A percentile compares a stretch with the other conserved stretches of the same genome.
Conservation (phyloP, 2,797 vertebrate genomes). For the Mus minutoides region DNA sequence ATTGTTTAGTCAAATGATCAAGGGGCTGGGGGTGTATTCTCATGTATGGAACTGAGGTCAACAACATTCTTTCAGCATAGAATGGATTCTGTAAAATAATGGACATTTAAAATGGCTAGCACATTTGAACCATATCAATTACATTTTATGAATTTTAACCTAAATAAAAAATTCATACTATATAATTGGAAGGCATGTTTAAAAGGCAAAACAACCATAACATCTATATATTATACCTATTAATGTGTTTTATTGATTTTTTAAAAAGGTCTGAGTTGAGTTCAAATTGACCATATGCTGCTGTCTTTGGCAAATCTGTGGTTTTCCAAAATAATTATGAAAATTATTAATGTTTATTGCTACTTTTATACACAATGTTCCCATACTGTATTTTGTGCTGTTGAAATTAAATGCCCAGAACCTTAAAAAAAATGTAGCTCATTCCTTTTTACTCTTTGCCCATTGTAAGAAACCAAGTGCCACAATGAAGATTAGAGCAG, state of each 20-base stretch:
- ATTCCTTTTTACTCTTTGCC: slow-evolving; percentile 61
- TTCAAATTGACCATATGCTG: slow-evolving; percentile 70
- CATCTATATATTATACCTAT: slow-evolving; percentile 62
- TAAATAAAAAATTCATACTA: slow-evolving; percentile 71
- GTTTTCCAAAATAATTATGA: slow-evolving; percentile 75
- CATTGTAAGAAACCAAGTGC: slow-evolving; percentile 62
- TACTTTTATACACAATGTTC: slow-evolving; percentile 63
- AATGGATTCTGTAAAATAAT: slow-evolving; percentile 62
- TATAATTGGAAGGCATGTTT: slow-evolving; percentile 60
- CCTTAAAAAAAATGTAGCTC: slow-evolving; percentile 55
- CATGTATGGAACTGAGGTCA: slow-evolving; percentile 25
- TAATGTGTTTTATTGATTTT: slow-evolving; percentile 68
- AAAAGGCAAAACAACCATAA: slow-evolving; percentile 45
- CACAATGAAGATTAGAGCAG: background rate
- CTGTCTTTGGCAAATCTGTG: slow-evolving; percentile 73
- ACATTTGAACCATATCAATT: slow-evolving; percentile 62
- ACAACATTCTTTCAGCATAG: background rate
- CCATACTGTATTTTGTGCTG: slow-evolving; percentile 58
- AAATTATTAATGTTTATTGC: slow-evolving; percentile 74
- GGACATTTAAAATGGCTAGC: slow-evolving; percentile 59
- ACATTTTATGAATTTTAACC: slow-evolving; percentile 62
- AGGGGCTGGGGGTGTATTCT: background rate
- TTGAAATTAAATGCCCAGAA: slow-evolving; percentile 48
- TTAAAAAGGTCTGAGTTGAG: slow-evolving; percentile 59
- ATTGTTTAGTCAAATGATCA: slow-evolving; percentile 46